Conservation (phyloP, 2,888 invertebrate genomes). For the Lasioglossum morio region DNA sequence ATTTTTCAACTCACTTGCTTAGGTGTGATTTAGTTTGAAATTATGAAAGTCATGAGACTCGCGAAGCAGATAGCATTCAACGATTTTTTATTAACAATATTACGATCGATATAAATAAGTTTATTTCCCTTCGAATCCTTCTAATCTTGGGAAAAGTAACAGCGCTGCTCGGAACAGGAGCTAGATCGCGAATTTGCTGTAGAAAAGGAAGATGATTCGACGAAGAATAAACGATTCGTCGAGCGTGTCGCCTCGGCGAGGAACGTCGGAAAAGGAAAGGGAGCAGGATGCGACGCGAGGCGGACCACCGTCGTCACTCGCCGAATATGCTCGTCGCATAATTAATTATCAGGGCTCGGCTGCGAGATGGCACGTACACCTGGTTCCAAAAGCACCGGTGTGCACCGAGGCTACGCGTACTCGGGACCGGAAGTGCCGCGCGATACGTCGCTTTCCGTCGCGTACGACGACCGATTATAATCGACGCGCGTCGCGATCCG, state of each 20-base stretch:
- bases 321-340: constrained; percentile 68
- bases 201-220: not conserved
- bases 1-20: too few relatives aligned
- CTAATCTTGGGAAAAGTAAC: too few relatives aligned
- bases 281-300: constrained; percentile 26
- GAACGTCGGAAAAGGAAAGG: constrained; percentile 52
- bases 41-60: too few relatives aligned
- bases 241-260: not conserved
- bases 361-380: constrained; percentile 67
- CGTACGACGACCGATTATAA: constrained; percentile 21
- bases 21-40: too few relatives aligned
- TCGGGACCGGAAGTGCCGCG: constrained; percentile 52
- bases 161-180: too few relatives aligned
- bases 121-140: too few relatives aligned
- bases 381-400: constrained; percentile 60
- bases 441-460: constrained; percentile 41
- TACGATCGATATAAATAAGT: too few relatives aligned
- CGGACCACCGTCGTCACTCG: constrained; percentile 57
- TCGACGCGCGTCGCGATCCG: not conserved
- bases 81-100: too few relatives aligned
- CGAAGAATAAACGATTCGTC: not conserved
- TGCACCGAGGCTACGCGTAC: not conserved
- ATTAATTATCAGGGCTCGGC: constrained; percentile 64
- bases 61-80: too few relatives aligned
- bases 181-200: too few relatives aligned